Percentiles rank a stretch among this genome's conserved stretches.
Evolutionary conservation across 2,113 vertebrate genomes (phyloP).

Genomic region (Sinocyclocheilus grahami): DNA sequence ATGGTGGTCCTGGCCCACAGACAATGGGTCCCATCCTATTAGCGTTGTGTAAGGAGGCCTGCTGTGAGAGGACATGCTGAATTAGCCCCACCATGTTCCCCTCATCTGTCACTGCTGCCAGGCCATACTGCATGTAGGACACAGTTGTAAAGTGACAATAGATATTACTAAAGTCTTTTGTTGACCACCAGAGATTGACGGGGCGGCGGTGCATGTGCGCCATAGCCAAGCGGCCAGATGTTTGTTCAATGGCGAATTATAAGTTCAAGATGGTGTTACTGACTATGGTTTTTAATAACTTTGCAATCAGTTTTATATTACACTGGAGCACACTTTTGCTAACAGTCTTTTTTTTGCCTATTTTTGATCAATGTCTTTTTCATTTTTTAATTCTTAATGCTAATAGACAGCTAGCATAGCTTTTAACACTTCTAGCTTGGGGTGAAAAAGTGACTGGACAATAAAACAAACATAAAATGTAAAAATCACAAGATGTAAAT

Average conservation of each 20-base stretch:
- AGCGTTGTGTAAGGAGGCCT: constrained; percentile 28
- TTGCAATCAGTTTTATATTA: neutral
- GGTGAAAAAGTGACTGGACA: neutral
- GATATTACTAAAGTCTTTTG: constrained; percentile 35
- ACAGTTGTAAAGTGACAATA: constrained; percentile 50
- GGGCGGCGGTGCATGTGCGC: neutral
- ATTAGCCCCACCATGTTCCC: constrained; percentile 47
- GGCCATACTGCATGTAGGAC: constrained; percentile 25
- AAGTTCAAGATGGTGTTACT: neutral
- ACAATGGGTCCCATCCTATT: constrained; percentile 57
- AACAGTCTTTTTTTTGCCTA: neutral
- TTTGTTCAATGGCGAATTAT: neutral
- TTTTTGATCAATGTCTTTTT: no score
- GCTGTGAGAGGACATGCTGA: constrained; percentile 47
- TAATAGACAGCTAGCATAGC: neutral
- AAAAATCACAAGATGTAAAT: neutral
- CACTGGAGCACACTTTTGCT: neutral
- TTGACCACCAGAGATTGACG: constrained; percentile 20
- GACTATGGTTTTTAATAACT: neutral
- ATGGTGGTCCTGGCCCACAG: constrained; percentile 56
- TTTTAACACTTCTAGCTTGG: neutral
- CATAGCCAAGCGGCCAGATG: constrained; percentile 15
- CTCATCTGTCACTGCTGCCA: constrained; percentile 46
- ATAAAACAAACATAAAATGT: no score
- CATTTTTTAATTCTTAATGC: neutral